A percentile compares a stretch with the other conserved stretches of the same genome.
Evolutionary conservation across 2,797 vertebrate genomes (phyloP).

Genomic region (Ctenosaura bakeri): DNA sequence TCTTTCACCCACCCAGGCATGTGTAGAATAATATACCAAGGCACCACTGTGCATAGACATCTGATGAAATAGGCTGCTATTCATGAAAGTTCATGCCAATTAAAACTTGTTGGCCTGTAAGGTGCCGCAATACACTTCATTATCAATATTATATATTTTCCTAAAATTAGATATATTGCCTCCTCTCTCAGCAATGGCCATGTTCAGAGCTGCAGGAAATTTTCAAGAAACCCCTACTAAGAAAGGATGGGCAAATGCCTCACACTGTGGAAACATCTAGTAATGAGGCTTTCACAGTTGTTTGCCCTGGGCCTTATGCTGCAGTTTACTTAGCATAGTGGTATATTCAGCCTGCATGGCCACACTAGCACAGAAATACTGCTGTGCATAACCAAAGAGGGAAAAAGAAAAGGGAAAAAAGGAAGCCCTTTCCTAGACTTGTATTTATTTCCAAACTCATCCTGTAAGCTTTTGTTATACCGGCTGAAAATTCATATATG

Average conservation of each 20-base stretch:
- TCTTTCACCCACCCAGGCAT: too few relatives aligned
- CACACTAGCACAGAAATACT: background rate
- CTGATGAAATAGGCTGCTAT: too few relatives aligned
- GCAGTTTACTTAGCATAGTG: background rate
- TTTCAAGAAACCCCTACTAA: background rate
- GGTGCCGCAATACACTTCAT: too few relatives aligned
- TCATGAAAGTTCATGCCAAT: too few relatives aligned
- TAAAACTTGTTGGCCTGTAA: too few relatives aligned
- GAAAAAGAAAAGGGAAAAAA: too few relatives aligned
- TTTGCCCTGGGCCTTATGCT: background rate
- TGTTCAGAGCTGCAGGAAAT: background rate
- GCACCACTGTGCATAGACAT: too few relatives aligned
- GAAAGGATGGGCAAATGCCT: background rate
- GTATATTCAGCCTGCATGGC: too few relatives aligned
- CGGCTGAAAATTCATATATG: background rate
- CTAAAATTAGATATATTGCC: too few relatives aligned
- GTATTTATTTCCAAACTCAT: background rate
- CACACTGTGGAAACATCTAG: background rate
- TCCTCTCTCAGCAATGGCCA: background rate
- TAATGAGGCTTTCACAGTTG: background rate
- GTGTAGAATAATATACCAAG: too few relatives aligned
- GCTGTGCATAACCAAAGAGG: background rate
- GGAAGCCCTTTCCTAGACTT: background rate
- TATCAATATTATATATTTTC: too few relatives aligned
- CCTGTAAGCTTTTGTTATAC: too few relatives aligned